Base-by-base conservation (phyloP, 2,113 vertebrate genomes). In the Bos indicus region DNA sequence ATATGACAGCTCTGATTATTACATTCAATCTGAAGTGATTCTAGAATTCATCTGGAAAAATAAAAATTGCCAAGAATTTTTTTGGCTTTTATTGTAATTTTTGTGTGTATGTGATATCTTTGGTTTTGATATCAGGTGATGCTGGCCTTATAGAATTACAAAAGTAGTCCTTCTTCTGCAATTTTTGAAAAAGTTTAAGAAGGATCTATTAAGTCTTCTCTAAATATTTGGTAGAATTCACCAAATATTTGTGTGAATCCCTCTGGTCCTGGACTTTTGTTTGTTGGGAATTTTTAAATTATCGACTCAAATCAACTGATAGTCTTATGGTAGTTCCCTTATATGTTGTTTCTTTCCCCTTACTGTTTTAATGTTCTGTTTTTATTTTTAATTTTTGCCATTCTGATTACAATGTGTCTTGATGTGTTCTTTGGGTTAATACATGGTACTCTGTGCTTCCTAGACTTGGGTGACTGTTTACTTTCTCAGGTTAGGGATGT, bases 1-100 rank as follows among this genome's bases (percentile, higher is more conserved):
- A 80, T 83, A 57, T 9, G 40, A 93, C 16, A 74, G 28, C 25
- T 94, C 33, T 77, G 46, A 71, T 92, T 90, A 64, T 92, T 33
- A 33, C 46, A 57, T 95, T 97, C 48, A 87, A 77, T 94, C 81
- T 30, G 40, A 97, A 78, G 26, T 90, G 74, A 98, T 92, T 96
- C 94, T 96, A 91, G 95, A 96, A 90, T 94, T 88, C 96, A 91
- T 96, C 92, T 98, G 95, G 85, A 98, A 94, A 89, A 96, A 91
- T 93, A 96, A 94, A 95, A 52, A 88, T 81, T 94, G 92, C 89
- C 62, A 91, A 91, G 74, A 88, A 86, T 3, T 48, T 59, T 92
- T 93, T 95, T 1, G 6, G 13, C 25, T 43, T 62, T 62, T 62
- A 62, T 30, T 77, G 74, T 77, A 77, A 77, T 77, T 77, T 43